These are phyloP conservation scores for Chelonoidis abingdonii DNA, from an alignment of 2,113 vertebrate genomes.

Conservation along the genomic window DNA sequence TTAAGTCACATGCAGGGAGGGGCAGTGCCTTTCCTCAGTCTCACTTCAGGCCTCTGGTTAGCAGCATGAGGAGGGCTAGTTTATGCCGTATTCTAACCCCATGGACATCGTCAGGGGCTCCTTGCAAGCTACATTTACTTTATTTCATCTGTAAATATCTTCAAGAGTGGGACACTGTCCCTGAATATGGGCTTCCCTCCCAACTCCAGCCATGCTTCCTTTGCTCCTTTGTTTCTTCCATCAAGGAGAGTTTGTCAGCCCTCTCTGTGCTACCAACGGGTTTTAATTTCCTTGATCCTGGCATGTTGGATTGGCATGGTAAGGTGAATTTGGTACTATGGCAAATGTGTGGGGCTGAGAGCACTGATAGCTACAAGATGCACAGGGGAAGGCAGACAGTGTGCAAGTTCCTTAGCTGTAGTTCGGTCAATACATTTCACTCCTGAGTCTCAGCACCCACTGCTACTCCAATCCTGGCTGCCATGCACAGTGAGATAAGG, in stretches of 20 bases:
- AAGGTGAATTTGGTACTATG: accelerated
- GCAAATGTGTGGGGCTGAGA: accelerated
- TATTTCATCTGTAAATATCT: accelerated
- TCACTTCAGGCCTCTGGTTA: not conserved
- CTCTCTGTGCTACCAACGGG: not conserved
- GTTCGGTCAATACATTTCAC: not conserved
- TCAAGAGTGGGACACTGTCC: accelerated
- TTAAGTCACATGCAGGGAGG: not conserved
- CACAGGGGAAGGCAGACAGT: not conserved
- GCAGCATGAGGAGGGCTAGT: not conserved
- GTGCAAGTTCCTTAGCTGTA: not conserved
- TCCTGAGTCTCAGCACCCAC: accelerated
- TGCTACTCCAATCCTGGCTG: accelerated
- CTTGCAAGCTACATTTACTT: accelerated
- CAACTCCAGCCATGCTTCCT: not conserved
- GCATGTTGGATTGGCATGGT: not conserved
- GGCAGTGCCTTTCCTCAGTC: not conserved
- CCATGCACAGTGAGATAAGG: not conserved
- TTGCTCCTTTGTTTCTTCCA: not conserved
- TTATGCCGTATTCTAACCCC: accelerated
- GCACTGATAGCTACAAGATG: accelerated
- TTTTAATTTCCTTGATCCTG: accelerated
- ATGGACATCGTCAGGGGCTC: accelerated
- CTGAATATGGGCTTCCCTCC: accelerated
- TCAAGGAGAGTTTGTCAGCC: not conserved